These are phyloP conservation scores for Lipophrys pholis DNA, from an alignment of 2,113 vertebrate genomes.

Conservation along the genomic window DNA sequence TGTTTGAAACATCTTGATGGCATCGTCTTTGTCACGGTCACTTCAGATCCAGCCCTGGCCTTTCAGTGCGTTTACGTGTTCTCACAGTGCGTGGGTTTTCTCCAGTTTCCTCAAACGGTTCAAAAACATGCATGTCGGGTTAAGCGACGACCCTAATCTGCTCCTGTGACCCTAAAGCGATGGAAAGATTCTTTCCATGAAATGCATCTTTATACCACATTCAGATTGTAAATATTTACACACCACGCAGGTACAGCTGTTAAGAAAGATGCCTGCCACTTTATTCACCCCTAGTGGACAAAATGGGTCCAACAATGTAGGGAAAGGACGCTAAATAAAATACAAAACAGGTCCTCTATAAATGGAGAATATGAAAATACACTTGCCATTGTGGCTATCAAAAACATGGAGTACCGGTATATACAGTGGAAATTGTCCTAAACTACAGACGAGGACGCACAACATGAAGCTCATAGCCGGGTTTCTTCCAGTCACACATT, in stretches of 20 bases:
- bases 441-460: conserved; percentile 71
- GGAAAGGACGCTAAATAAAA: conserved; percentile 81
- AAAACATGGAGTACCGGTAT: conserved; percentile 83
- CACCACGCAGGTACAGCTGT: not conserved
- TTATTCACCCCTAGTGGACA: conserved; percentile 84
- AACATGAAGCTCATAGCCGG: conserved; percentile 65
- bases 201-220: no score
- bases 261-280: conserved; percentile 78
- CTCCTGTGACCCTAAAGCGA: no score
- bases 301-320: conserved; percentile 77
- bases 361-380: conserved; percentile 89
- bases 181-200: no score
- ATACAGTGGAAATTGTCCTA: conserved; percentile 79
- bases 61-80: no score
- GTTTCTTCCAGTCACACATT: conserved; percentile 69
- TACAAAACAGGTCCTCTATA: conserved; percentile 83
- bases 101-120: no score
- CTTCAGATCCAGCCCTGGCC: no score
- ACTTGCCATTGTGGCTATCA: conserved; percentile 84
- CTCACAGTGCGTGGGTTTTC: no score
- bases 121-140: no score
- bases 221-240: no score
- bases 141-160: no score
- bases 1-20: no score
- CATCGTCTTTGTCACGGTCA: no score